Conservation (phyloP, 2,888 invertebrate species). For the Sesamia inferens region DNA sequence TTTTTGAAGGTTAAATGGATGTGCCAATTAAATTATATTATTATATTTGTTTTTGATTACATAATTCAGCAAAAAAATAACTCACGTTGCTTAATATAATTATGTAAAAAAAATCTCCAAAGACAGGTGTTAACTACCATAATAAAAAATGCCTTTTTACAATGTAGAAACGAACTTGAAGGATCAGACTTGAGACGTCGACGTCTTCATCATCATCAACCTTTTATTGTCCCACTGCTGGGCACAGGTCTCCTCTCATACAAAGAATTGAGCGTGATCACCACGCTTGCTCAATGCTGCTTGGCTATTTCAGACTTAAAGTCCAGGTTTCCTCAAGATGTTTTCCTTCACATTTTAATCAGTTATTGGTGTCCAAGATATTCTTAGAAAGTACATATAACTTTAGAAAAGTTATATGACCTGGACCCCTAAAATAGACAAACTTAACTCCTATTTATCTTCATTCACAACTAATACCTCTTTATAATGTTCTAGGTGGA, state of each 20-base stretch:
- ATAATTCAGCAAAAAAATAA: not conserved
- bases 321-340: no score
- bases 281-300: no score
- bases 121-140: not conserved
- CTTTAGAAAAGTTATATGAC: no score
- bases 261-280: no score
- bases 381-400: no score
- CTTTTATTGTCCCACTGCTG: no score
- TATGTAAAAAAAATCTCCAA: not conserved
- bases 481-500: constrained; percentile 90
- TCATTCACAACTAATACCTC: not conserved
- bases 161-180: not conserved
- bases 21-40: not conserved
- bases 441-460: not conserved
- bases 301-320: no score
- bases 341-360: no score
- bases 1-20: not conserved
- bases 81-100: not conserved
- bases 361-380: no score
- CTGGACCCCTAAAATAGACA: not conserved
- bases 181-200: no score
- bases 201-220: no score
- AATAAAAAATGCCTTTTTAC: not conserved
- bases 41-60: not conserved
- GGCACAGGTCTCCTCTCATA: no score